These are phyloP conservation scores for Dermolepida albohirtum DNA, from an alignment of 2,888 invertebrate genomes.

Conservation along the genomic window DNA sequence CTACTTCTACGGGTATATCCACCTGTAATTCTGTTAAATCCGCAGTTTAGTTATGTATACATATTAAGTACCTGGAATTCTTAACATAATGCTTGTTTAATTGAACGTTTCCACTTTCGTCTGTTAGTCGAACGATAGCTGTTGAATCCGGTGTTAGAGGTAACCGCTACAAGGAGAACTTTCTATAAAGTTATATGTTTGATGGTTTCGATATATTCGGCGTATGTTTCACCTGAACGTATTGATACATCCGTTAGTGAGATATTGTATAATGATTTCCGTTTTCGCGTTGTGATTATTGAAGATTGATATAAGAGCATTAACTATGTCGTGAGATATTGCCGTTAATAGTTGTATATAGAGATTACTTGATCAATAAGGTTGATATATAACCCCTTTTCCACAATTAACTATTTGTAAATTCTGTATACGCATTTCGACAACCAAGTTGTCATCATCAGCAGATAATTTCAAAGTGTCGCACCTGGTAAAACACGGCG, in stretches of 20 bases:
- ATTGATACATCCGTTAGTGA: constrained; percentile 19
- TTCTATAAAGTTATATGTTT: background rate
- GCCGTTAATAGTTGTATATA: background rate
- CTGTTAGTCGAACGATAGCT: background rate
- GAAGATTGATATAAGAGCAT: too few species aligned
- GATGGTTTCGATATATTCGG: background rate
- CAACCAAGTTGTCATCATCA: too few species aligned
- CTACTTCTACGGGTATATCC: constrained; percentile 10
- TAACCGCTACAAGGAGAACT: background rate
- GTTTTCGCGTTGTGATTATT: constrained; percentile 10
- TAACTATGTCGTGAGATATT: constrained; percentile 6
- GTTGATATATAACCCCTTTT: too few species aligned
- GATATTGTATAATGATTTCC: constrained; percentile 29
- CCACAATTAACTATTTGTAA: too few species aligned
- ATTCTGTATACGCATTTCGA: too few species aligned
- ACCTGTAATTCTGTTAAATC: constrained; percentile 20
- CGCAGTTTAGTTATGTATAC: constrained; percentile 12
- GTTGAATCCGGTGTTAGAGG: background rate
- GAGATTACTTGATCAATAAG: too few species aligned
- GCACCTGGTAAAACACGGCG: too few species aligned
- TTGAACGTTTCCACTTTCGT: constrained; percentile 9
- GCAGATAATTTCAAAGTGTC: too few species aligned
- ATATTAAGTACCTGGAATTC: constrained; percentile 6
- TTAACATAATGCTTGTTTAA: constrained; percentile 4
- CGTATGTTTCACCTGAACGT: background rate